Conservation (phyloP, 1,140 invertebrate species). For the Mamestra configurata region DNA sequence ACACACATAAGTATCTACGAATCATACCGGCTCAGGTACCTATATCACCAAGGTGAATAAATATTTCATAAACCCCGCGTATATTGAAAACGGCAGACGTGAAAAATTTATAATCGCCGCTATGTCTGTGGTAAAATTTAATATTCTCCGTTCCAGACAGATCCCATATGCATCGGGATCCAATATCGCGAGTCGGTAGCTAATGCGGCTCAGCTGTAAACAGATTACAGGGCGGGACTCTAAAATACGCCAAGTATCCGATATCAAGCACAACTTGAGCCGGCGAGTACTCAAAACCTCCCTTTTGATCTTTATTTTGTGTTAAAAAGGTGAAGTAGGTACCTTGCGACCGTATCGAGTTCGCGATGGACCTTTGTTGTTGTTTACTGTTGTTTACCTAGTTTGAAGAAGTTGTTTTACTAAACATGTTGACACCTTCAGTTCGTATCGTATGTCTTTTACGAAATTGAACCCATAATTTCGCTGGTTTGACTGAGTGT, state of each 20-base stretch:
- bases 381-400: constrained; percentile 11
- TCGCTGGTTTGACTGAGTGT: too few species aligned
- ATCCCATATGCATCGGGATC: constrained; percentile 48
- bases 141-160: constrained; percentile 42
- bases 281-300: background rate
- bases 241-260: constrained; percentile 21
- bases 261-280: constrained; percentile 34
- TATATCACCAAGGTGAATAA: background rate
- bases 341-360: constrained; percentile 11
- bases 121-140: constrained; percentile 55
- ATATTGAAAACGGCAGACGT: constrained; percentile 25
- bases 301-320: constrained; percentile 46
- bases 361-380: constrained; percentile 38
- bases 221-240: constrained; percentile 33
- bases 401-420: constrained; percentile 13
- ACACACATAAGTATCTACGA: background rate
- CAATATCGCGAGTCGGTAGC: constrained; percentile 47
- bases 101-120: constrained; percentile 34
- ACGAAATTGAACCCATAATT: background rate
- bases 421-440: background rate
- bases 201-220: constrained; percentile 37
- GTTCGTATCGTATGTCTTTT: background rate
- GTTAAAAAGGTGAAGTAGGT: constrained; percentile 32
- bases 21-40: background rate
- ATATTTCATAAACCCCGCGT: constrained; percentile 18